Percentiles rank a stretch among this genome's conserved stretches.
These are phyloP conservation scores for Ammodytes dubius DNA, from an alignment of 2,113 vertebrate species.

Conservation along the genomic window DNA sequence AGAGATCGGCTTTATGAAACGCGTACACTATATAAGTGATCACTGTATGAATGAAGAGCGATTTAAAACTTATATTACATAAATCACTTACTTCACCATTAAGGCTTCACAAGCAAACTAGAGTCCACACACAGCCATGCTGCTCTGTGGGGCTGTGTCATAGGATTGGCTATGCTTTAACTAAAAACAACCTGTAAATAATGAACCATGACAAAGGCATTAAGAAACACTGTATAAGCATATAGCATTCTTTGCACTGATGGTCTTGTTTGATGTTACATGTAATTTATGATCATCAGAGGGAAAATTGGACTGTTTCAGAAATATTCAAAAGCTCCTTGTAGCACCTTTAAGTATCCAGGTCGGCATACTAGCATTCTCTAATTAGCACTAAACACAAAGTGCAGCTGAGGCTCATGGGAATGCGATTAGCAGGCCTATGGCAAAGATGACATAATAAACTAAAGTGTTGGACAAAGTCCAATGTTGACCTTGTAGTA, in stretches of 20 bases:
- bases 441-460: not conserved
- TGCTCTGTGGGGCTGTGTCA: not conserved
- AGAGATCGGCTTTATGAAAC: too few relatives aligned
- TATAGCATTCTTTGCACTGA: too few relatives aligned
- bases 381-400: not conserved
- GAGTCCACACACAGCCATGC: not conserved
- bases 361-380: not conserved
- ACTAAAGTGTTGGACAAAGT: not conserved
- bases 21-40: too few relatives aligned
- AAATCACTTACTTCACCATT: too few relatives aligned
- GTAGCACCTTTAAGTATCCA: too few relatives aligned
- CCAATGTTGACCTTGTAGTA: not conserved
- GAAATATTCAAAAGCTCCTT: too few relatives aligned
- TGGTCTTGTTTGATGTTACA: too few relatives aligned
- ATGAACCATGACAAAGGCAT: not conserved
- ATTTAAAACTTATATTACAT: too few relatives aligned
- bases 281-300: too few relatives aligned
- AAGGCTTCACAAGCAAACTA: not conserved
- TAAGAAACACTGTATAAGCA: too few relatives aligned
- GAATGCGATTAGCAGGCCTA: not conserved
- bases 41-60: too few relatives aligned
- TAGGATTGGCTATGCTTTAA: not conserved
- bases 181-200: not conserved
- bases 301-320: too few relatives aligned
- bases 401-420: not conserved